Evolutionary conservation across 1,140 invertebrate species (phyloP), one percentile per base, ranked within the genome.

Genomic region (Phymorhynchus buccinoides): DNA sequence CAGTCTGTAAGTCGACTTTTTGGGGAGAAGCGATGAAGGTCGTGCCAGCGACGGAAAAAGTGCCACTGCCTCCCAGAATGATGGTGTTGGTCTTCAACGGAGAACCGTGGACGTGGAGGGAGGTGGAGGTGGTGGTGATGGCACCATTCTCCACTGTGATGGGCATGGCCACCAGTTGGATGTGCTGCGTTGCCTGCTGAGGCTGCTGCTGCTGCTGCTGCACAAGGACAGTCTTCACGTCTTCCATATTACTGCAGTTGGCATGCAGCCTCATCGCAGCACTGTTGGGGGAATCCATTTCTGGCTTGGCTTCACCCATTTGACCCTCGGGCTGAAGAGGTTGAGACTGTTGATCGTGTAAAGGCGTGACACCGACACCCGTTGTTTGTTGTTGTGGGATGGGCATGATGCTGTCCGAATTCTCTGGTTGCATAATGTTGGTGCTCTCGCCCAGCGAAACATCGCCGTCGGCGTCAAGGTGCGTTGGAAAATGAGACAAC

Each of bases 171-270:
- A 87, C 48, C 16, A 87, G 75, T 32, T 84, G 78, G 52, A 78
- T 83, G 41, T 88, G 82, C 32, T 85, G 44, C 18, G 86, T 62
- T 75, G 39, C 78, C 22, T 42, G 80, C 16, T 66, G 82, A 30
- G 78, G 85, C 84, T 89, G 87, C 79, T 86, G 84, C 71, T 56
- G 81, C 35, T 85, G 84, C 32, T 56, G 68, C n/a, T 66, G 73
- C 2, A 84, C 62, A 83, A 52, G 35, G 35, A 80, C 32, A 80
- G 56, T 85, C 18, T 96, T 84, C 95, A 96, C 88, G 95, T 95
- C 91, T 52, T 89, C 66, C 7, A 86, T 37, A 56, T 86, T 87
- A 91, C 87, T 88, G 88, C 42, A 87, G 84, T 87, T 86, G 85
- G 87, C 84, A 87, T 88, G 84, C 75, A 87, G 86, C 71, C 85